A percentile compares a stretch with the other conserved stretches of the same genome.
These are phyloP conservation scores for Melanostoma mellinum DNA, from an alignment of 2,888 invertebrate species.

Conservation along the genomic window DNA sequence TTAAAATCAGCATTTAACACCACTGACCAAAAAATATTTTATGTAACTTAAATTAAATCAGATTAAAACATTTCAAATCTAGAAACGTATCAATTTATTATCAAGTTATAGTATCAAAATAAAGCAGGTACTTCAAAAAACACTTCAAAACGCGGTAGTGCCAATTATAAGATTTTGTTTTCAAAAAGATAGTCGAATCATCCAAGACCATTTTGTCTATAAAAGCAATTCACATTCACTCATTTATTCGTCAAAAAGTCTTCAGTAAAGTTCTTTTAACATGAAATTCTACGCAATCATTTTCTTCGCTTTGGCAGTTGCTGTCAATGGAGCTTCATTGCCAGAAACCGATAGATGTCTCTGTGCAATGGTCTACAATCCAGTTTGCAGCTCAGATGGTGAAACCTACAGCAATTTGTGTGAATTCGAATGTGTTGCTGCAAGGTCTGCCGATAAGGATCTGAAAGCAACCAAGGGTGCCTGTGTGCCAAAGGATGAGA, in stretches of 20 bases:
- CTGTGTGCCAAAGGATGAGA: not conserved
- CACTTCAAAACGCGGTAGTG: too few species aligned
- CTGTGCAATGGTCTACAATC: conserved; percentile 73
- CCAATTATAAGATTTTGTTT: too few species aligned
- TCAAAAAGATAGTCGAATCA: too few species aligned
- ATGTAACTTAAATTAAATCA: too few species aligned
- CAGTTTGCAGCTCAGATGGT: conserved; percentile 74
- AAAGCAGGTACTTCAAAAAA: too few species aligned
- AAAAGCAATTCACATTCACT: conserved; percentile 15
- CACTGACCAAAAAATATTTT: too few species aligned
- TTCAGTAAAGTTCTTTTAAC: not conserved
- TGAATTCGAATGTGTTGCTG: conserved; percentile 73
- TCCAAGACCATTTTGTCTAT: conserved; percentile 6
- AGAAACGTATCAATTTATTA: too few species aligned
- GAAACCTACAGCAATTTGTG: conserved; percentile 76
- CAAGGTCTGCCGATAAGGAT: conserved; percentile 1
- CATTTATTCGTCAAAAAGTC: conserved; percentile 1
- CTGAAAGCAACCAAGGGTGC: conserved; percentile 17
- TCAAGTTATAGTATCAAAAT: too few species aligned
- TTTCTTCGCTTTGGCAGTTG: conserved; percentile 38
- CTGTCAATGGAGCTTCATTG: conserved; percentile 29
- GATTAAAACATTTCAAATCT: too few species aligned
- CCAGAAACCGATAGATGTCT: not conserved
- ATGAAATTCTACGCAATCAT: conserved; percentile 63
- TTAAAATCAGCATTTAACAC: too few species aligned